A percentile compares a stretch with the other conserved stretches of the same genome.
Conservation (phyloP, 2,113 vertebrate species). For the Microcebus griseorufus region DNA sequence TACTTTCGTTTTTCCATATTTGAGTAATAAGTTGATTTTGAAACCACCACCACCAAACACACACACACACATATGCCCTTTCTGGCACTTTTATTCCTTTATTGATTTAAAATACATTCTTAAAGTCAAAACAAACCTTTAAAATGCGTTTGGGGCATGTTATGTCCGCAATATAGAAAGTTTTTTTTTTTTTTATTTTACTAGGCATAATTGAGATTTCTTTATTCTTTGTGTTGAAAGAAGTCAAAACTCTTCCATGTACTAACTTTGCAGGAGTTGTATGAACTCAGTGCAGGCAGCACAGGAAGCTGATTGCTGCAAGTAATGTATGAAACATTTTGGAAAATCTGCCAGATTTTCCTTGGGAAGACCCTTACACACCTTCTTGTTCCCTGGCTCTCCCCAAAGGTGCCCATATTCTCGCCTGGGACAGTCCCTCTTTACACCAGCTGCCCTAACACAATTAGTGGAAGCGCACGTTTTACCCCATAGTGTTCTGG, state of each 20-base stretch:
- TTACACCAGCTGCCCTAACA: not conserved
- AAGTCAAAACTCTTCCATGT: not conserved
- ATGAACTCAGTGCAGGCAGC: too few species aligned
- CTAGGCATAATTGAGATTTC: not conserved
- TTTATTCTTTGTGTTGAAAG: not conserved
- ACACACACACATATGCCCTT: not conserved
- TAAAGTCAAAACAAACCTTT: not conserved
- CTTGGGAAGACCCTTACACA: not conserved
- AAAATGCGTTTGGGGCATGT: not conserved
- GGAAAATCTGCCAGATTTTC: not conserved
- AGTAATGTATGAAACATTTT: not conserved
- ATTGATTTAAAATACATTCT: not conserved
- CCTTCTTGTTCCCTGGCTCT: not conserved
- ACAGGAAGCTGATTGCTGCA: not conserved
- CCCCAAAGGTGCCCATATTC: not conserved
- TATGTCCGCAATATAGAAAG: not conserved
- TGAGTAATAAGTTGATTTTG: not conserved
- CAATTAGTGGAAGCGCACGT: not conserved
- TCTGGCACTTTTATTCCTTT: not conserved
- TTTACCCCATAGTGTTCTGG: not conserved
- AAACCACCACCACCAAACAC: not conserved
- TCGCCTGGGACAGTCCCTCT: not conserved
- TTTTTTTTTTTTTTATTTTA: not conserved
- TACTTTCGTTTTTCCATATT: not conserved
- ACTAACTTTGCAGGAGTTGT: not conserved